Base-by-base conservation (phyloP, 2,113 vertebrate genomes). In the Notarius quadriscutis region DNA sequence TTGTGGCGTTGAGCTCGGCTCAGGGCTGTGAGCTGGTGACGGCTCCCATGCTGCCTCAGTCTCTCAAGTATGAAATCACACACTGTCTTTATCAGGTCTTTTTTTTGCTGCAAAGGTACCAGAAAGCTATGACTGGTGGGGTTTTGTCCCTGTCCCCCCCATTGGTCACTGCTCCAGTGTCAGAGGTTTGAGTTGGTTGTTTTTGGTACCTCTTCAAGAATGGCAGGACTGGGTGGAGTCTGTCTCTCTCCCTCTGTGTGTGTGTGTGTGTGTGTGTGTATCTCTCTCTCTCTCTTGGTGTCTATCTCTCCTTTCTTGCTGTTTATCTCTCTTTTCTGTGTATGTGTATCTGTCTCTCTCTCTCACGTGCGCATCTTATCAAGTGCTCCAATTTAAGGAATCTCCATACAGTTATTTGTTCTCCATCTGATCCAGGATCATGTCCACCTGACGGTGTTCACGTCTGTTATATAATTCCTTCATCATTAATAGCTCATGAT, bases 1-100 rank as follows among this genome's bases (percentile, higher is more conserved):
- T 89, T 87, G 41, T 72, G 50, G 78, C 15, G 69, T 2, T 57
- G 63, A 10, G 30, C 18, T 34, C 30, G 22, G 79, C 67, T 81
- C 25, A 51, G 22, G 25, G 79, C 25, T 17, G n/a, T 51, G 50
- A 81, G 53, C 41, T 25, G 55, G 58, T 74, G 86, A 50, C 67
- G 0, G 65, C 79, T 30, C 67, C 60, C 67, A 58, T 11, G 25
- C 41, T 84, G 20, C 69, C 53, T 74, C 30, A 48, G 3, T 84
- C 67, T 34, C 78, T 15, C 25, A 30, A 2, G 30, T 48, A 50
- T 25, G 7, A 11, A 25, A 10, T 41, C 27, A 9, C 55, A 30
- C 27, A 41, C 41, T 4, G 3, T 60, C 20, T 15, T 25, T 25
- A 74, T 50, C 74, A n/a, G 5, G 5, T 15, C 48, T 57, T 53